Conservation (phyloP, 2,113 vertebrate species). For the Pollachius pollachius region DNA sequence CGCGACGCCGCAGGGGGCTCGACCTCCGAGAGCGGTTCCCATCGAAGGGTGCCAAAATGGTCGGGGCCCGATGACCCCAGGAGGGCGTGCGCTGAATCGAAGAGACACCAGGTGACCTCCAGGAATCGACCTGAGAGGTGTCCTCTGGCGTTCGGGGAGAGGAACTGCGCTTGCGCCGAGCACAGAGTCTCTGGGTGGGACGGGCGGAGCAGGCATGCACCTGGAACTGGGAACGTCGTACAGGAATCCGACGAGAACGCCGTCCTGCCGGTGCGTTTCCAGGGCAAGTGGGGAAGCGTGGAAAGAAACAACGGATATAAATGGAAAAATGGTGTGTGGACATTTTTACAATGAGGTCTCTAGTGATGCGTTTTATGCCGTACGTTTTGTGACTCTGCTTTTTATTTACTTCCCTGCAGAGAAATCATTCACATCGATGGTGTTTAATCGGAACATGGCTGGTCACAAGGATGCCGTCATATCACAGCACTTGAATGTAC, state of each 20-base stretch:
- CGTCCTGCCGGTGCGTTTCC: neutral
- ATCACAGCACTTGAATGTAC: slow-evolving; percentile 49
- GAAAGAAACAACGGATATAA: slow-evolving; percentile 37
- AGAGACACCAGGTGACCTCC: slow-evolving; percentile 3
- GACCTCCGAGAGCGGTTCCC: slow-evolving; percentile 51
- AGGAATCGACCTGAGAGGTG: slow-evolving; percentile 45
- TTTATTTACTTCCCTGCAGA: slow-evolving; percentile 34
- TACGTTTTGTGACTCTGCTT: neutral
- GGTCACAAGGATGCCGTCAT: slow-evolving; percentile 42
- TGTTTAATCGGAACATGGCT: slow-evolving; percentile 16
- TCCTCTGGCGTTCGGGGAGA: slow-evolving; percentile 34
- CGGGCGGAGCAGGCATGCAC: slow-evolving; percentile 25
- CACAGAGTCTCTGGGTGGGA: slow-evolving; percentile 22
- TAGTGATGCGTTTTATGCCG: neutral
- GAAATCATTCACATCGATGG: slow-evolving; percentile 38
- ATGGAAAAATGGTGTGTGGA: slow-evolving; percentile 51
- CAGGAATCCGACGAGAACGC: slow-evolving; percentile 54
- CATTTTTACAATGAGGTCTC: neutral
- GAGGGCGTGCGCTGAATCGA: slow-evolving; percentile 2
- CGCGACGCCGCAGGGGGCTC: slow-evolving; percentile 48
- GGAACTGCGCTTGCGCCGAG: slow-evolving; percentile 43
- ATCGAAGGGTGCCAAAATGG: slow-evolving; percentile 13
- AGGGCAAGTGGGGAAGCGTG: slow-evolving; percentile 37
- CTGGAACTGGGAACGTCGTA: slow-evolving; percentile 33
- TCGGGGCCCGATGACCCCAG: neutral